Evolutionary conservation across 2,888 invertebrate genomes (phyloP), one percentile per base, ranked within the genome.

Genomic region (Caradrina kadenii): DNA sequence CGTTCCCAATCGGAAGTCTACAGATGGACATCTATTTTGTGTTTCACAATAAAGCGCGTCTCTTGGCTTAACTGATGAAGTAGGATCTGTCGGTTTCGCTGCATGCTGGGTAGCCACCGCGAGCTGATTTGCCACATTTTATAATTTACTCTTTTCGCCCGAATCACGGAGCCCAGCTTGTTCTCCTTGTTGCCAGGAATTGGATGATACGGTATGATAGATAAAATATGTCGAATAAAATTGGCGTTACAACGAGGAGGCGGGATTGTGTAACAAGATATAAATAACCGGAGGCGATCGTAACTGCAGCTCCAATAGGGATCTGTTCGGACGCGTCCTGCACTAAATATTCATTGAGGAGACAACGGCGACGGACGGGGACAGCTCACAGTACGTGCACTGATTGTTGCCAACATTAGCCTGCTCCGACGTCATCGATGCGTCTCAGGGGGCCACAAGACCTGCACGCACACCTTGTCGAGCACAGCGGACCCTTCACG

Each of bases 301-400:
- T 70, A 53, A 54, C 52, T 78, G 79, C 81, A 81, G 63, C 81
- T 17, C 26, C 50, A 61, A 61, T 21, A 58, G 65, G 63, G 64
- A 56, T 39, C 70, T 39, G 65, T 21, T 39, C 26, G 45, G 61
- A 52, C 66, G 63, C 80, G 69, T 83, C 78, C 82, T 81, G 79
- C 69, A 74, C 76, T 82, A 81, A 74, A 81, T 81, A 78, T 79
- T 73, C 68, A 81, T 84, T 81, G 66, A 62, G 68, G 59, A 69
- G 52, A 60, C 66, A 59, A 67, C 21, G 49, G 15, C 13, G 66
- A 49, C 56, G 64, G 64, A 53, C 52, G 64, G 59, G 39, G 31
- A 15, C 59, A 15, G 48, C 11, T 21, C 45, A 45, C 15, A 26
- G 35, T 22, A 54, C 31, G 75, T 35, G 55, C 17, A 26, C 6